phyloP scores from a whole-genome alignment of 2,113 vertebrate genomes.

The Chlamydotis undulata region DNA sequence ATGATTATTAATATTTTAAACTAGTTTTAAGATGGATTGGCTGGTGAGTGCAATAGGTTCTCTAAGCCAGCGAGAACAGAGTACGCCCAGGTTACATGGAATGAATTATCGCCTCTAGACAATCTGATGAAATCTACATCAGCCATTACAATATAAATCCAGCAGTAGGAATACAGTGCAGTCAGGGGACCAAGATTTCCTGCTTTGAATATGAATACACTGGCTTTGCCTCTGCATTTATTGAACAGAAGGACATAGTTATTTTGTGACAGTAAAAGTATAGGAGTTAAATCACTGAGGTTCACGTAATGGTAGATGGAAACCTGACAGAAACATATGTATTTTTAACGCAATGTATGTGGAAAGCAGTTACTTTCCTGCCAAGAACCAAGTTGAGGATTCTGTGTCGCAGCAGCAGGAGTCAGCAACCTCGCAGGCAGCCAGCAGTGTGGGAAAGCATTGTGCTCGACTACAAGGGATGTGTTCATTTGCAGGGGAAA shows the following conservation, averaged over 20 bases:
- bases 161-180: background rate
- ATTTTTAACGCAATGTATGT: conserved; percentile 11
- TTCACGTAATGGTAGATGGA: background rate
- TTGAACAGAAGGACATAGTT: background rate
- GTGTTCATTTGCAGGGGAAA: conserved; percentile 32
- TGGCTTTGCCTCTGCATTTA: conserved; percentile 3
- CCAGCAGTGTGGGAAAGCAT: conserved; percentile 11
- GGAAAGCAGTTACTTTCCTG: conserved; percentile 15
- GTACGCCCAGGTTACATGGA: background rate
- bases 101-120: conserved; percentile 17
- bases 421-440: background rate
- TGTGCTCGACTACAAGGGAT: conserved; percentile 39
- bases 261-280: background rate
- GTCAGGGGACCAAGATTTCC: background rate
- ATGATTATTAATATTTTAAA: conserved; percentile 60
- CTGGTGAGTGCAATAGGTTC: background rate
- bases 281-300: background rate
- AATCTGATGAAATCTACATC: conserved; percentile 44
- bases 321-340: background rate
- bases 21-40: conserved; percentile 36
- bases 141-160: conserved; percentile 25
- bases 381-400: conserved; percentile 9
- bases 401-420: background rate
- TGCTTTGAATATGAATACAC: conserved; percentile 28
- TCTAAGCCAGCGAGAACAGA: background rate